Conservation (phyloP, 2,113 vertebrate species). For the Cepphus grylle region DNA sequence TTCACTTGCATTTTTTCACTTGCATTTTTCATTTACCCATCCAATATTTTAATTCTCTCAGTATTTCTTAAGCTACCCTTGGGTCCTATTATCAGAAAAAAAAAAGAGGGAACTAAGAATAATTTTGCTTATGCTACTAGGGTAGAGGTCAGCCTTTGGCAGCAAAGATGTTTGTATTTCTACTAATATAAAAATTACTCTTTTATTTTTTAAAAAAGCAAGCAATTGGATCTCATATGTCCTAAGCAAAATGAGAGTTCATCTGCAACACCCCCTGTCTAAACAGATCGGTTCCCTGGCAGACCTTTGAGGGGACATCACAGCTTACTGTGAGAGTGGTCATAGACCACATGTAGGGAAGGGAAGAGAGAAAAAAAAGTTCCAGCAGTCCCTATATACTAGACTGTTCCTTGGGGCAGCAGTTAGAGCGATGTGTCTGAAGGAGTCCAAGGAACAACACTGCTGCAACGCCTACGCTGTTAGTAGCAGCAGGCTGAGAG, state of each 20-base stretch:
- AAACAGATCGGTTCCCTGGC: background rate
- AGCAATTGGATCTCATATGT: background rate
- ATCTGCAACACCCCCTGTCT: background rate
- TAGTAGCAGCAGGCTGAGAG: background rate
- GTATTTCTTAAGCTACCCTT: conserved; percentile 24
- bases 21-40: background rate
- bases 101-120: background rate
- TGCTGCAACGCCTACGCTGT: rapidly evolving
- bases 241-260: background rate
- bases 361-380: background rate
- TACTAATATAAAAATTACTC: background rate
- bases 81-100: conserved; percentile 20
- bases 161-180: background rate
- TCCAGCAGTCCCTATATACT: background rate
- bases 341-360: background rate
- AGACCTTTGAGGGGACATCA: background rate
- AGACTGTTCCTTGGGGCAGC: background rate
- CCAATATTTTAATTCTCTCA: conserved; percentile 19
- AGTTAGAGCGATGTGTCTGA: background rate
- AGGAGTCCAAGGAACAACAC: background rate
- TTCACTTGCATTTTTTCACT: conserved; percentile 2
- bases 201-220: background rate
- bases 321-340: background rate
- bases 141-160: conserved; percentile 1
- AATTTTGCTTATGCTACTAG: conserved; percentile 9